Evolutionary conservation across 1,140 invertebrate species (phyloP), one percentile per base, ranked within the genome.

Genomic region (Lordiphosa collinella): DNA sequence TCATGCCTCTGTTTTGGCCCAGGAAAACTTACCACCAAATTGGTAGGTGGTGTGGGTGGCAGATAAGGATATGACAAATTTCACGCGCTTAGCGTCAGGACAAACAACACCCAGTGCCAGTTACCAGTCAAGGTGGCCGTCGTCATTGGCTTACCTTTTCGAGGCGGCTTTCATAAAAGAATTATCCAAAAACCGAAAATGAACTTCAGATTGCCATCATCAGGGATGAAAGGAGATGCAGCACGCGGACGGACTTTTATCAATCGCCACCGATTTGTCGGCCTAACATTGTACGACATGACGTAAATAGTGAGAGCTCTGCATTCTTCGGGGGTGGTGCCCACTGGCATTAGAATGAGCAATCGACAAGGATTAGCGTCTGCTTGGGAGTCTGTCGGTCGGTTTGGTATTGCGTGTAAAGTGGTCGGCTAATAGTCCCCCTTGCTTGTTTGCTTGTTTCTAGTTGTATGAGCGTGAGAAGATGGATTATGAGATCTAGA

Each of bases 201-300:
- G 75, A 82, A 82, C 78, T 84, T 79, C 61, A 78, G 78, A 82
- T 82, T 69, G 47, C 63, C 58, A 82, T 76, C 76, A 53, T n/a
- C 12, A 50, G 62, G 54, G 46, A 52, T 51, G 58, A 38, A 37
- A 12, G 13, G 16, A 31, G 29, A 43, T 12, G n/a, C 29, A 16
- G 46, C 25, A 40, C 46, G 46, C 16, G 18, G 60, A 69, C 67
- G 57, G 67, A 80, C 86, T 88, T 86, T 88, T 87, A 88, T 88
- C 86, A 88, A 88, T 88, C 86, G 86, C 86, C 79, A 79, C 86
- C 86, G 86, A 88, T 88, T 88, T 88, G 86, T 88, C 86, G 86
- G 86, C 86, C 88, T 88, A 88, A 76, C 86, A 86, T 88, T 44
- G 86, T 88, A 86, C 79, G 74, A 86, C 78, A 86, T 82, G 76